Conservation (phyloP, 2,797 vertebrate species). For the Perodicticus potto region DNA sequence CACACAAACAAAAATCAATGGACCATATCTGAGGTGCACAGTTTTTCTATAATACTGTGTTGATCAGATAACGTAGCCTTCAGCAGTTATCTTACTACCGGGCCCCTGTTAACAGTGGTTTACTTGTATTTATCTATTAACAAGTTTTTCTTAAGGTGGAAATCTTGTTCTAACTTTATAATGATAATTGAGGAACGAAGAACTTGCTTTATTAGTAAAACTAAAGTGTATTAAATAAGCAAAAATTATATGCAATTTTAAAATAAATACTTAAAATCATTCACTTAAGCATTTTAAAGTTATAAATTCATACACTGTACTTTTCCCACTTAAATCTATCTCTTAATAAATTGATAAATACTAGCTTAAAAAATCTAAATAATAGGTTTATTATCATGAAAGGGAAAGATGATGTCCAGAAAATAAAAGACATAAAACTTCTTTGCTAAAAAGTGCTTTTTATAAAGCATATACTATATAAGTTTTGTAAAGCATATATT, state of each 20-base stretch:
- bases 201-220: conserved; percentile 32
- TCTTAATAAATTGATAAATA: conserved; percentile 41
- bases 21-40: not conserved
- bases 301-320: conserved; percentile 19
- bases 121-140: not conserved
- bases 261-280: conserved; percentile 67
- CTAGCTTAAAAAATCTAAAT: not conserved
- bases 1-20: not conserved
- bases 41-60: not conserved
- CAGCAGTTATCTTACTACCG: not conserved
- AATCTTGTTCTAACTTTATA: conserved; percentile 35
- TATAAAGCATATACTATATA: not conserved
- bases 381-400: conserved; percentile 10
- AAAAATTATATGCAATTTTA: conserved; percentile 31
- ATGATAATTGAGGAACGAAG: not conserved
- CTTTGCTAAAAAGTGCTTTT: too few relatives aligned
- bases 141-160: conserved; percentile 2
- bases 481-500: conserved; percentile 63
- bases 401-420: conserved; percentile 24
- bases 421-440: not conserved
- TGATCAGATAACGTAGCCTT: not conserved
- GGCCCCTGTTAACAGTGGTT: not conserved
- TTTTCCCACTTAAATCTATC: conserved; percentile 51
- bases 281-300: conserved; percentile 29
- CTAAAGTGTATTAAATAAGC: conserved; percentile 31